These are phyloP conservation scores for Coluber constrictor DNA, from an alignment of 2,797 vertebrate genomes.

Conservation along the genomic window DNA sequence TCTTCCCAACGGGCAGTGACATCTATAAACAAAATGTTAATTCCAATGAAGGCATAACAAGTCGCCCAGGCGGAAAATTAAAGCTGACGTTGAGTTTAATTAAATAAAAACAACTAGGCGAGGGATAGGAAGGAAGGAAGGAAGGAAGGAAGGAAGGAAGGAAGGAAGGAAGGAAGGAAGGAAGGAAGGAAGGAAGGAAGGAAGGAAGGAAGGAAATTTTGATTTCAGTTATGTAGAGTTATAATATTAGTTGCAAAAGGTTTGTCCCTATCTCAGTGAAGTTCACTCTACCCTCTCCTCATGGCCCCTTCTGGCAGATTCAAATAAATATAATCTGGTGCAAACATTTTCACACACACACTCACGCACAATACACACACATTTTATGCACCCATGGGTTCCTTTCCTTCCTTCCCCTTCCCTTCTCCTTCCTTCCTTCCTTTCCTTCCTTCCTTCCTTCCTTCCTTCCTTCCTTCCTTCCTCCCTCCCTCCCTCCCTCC, in stretches of 20 bases:
- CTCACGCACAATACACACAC: background rate
- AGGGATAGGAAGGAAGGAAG: background rate
- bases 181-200: background rate
- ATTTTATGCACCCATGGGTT: background rate
- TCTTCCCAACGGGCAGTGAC: slow-evolving; percentile 55
- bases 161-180: background rate
- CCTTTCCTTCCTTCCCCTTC: too few species aligned
- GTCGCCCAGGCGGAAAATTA: slow-evolving; percentile 68
- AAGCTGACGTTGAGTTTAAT: slow-evolving; percentile 72
- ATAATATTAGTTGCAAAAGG: background rate
- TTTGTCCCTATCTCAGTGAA: background rate
- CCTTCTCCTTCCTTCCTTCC: too few species aligned
- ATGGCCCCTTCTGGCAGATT: background rate
- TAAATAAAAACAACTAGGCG: slow-evolving; percentile 64
- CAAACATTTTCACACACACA: background rate
- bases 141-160: background rate
- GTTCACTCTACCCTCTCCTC: background rate
- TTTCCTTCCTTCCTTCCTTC: too few species aligned
- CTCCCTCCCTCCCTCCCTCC: too few species aligned
- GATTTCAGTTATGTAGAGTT: background rate
- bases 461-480: too few species aligned
- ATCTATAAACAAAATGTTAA: slow-evolving; percentile 61
- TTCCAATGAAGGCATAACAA: slow-evolving; percentile 60
- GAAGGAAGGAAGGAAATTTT: background rate
- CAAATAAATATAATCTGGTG: background rate